phyloP scores from a whole-genome alignment of 2,113 vertebrate species.

The Stegastes partitus region DNA sequence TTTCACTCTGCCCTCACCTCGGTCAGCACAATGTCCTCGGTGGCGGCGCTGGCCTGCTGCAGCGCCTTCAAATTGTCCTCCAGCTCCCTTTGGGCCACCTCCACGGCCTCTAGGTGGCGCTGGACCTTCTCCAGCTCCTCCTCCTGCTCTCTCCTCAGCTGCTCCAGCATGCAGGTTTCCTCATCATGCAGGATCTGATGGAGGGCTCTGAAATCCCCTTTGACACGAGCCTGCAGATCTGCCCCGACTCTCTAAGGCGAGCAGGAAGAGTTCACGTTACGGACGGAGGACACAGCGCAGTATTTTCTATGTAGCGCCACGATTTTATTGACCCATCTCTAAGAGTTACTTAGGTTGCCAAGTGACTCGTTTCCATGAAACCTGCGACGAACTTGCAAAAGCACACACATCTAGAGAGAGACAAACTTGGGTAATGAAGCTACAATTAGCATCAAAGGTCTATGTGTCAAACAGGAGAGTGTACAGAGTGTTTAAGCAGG shows the following conservation, averaged over 20 bases:
- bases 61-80: constrained; percentile 76
- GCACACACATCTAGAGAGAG: background rate
- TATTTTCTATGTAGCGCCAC: background rate
- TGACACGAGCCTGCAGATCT: constrained; percentile 84
- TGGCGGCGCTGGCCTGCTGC: constrained; percentile 58
- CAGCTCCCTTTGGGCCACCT: constrained; percentile 72
- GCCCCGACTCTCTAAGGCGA: constrained; percentile 60
- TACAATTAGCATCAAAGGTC: constrained; percentile 4
- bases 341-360: background rate
- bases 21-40: constrained; percentile 57
- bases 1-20: constrained; percentile 76
- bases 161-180: constrained; percentile 82
- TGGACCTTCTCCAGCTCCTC: constrained; percentile 76
- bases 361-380: background rate
- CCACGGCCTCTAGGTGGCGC: constrained; percentile 69
- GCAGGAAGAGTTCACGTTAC: background rate
- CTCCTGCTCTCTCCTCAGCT: constrained; percentile 80
- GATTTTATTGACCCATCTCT: background rate
- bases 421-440: constrained; percentile 22
- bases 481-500: constrained; percentile 12
- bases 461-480: constrained; percentile 21
- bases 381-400: background rate
- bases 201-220: constrained; percentile 84
- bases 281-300: background rate
- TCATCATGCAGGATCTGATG: constrained; percentile 86